Base-by-base conservation (phyloP, 2,797 vertebrate species). In the Galago senegalensis region DNA sequence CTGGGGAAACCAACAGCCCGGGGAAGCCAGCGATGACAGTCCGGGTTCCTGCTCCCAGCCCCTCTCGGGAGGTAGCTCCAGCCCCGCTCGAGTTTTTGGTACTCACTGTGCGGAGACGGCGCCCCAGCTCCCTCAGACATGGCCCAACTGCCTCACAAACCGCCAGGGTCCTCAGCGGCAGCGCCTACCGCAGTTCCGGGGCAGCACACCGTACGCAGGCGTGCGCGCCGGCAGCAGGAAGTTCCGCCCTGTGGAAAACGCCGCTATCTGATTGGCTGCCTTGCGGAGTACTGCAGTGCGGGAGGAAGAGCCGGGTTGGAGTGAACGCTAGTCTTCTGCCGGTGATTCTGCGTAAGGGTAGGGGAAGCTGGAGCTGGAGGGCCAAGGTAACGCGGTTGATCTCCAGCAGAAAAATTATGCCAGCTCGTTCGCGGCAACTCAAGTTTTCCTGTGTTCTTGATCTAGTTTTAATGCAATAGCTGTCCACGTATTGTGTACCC, bases 121-220 rank as follows among this genome's bases (percentile, higher is more conserved):
- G 27, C 56, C 1, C 3, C 13, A 0, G 27, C 4, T 9, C 8
- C 4, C 20, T 23, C 18, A 2, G 7, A 7, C 6, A 7, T 34
- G 0, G 0, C 0, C 0, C 3, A 0, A 1, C 2, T 1, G 0
- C 34, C 17, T 31, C 13, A 0, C 0, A 5, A 16, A 2, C 14
- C 0, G 2, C 25, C 43, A 0, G 3, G 0, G 0, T 0, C 2
- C 37, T 37, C 63, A n/a, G 18, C 65, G 0, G 90, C 77, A 34
- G 58, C 56, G 2, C 0, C 20, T 0, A 3, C 93, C 12, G 95
- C 95, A 97, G 92, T 97, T 97, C 97, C 96, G 97, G 96, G 96
- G 97, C 75, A 95, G 94, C 43, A 67, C 94, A 13, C 0, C 0
- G 0, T 37, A 3, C 1, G 16, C 14, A 14, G 5, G 60, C 49